Base-by-base conservation (phyloP, 2,888 invertebrate species). In the Acleris sparsana region DNA sequence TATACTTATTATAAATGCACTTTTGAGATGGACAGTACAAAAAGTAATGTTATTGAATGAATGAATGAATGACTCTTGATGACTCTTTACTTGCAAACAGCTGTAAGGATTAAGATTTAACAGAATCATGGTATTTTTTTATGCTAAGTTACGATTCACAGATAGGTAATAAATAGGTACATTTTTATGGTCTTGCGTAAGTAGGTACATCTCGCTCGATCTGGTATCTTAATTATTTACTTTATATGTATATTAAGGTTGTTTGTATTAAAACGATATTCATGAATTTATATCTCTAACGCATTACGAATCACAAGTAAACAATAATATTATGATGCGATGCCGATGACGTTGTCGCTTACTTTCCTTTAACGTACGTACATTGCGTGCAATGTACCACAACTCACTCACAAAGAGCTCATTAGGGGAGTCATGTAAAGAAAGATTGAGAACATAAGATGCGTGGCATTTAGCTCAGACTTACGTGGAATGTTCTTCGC, bases 401-500 rank as follows among this genome's bases (percentile, higher is more conserved):
- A 53, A 33, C 9, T 39, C 13, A 3, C 18, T 2, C 18, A 39
- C 18, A 33, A 53, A 39, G n/a, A 29, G 11, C 46, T 22, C 7
- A 46, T 9, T 39, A 39, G 4, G n/a, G 6, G 46, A 46, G 16
- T 46, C 2, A 46, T 17, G 46, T n/a, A 46, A 46, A 2, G 5
- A 16, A 13, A 44, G 44, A 5, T 6, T 17, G 53, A 53, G 25
- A 29, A 7, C 53, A 25, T 13, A 29, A 16, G 39, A 39, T 39
- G 39, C 33, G 33, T 33, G 33, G 33, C 39, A 39, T 39, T 39
- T 39, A 39, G 13, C 39, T 4, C 39, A 66, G 74, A 91, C 93
- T 92, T 86, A 93, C 93, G 83, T 88, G 76, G 86, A 88, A 84
- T 92, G 90, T 83, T 93, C 90, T 75, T 77, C 73, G 82, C 89